These are phyloP conservation scores for Helicoverpa armigera DNA, from an alignment of 1,140 invertebrate species.

Conservation along the genomic window DNA sequence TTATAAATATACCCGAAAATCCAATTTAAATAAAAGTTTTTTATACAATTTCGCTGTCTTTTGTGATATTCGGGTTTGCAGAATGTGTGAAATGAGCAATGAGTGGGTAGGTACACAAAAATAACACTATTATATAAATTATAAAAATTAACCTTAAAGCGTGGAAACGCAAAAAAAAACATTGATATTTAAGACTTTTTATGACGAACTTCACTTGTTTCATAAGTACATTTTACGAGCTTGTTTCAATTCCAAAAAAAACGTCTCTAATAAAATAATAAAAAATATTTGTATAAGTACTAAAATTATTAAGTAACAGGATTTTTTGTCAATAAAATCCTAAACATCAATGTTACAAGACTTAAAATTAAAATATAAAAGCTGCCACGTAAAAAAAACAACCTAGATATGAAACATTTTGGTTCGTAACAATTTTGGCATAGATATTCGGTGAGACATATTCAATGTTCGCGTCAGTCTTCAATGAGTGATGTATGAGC, in stretches of 20 bases:
- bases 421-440: constrained; percentile 69
- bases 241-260: no score
- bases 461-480: constrained; percentile 63
- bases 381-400: constrained; percentile 45
- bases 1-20: constrained; percentile 20
- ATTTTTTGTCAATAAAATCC: background rate
- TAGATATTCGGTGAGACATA: constrained; percentile 59
- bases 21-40: constrained; percentile 11
- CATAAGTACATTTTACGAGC: no score
- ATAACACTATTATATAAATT: background rate
- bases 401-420: constrained; percentile 59
- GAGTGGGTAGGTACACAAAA: background rate
- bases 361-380: constrained; percentile 39
- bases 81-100: constrained; percentile 42
- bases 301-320: no score
- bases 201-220: background rate
- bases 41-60: constrained; percentile 20
- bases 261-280: no score
- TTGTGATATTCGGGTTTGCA: background rate
- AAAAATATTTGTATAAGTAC: no score
- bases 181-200: constrained; percentile 11
- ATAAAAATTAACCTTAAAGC: background rate
- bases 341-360: constrained; percentile 31
- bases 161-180: background rate
- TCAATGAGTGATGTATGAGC: constrained; percentile 52